Base-by-base conservation (phyloP, 2,888 invertebrate genomes). In the Micropterix aruncella region DNA sequence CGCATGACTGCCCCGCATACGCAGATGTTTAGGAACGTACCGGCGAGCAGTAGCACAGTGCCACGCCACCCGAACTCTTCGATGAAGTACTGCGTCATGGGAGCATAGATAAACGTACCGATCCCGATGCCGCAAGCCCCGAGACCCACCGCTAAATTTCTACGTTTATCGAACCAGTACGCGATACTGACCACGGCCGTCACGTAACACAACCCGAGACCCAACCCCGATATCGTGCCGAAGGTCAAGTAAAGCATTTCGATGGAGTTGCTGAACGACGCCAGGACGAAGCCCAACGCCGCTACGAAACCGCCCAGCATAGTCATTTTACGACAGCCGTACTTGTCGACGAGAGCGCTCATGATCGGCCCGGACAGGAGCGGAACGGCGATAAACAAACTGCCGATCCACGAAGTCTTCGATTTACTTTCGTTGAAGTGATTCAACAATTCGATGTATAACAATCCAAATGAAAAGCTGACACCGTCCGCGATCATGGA, bases 401-500 rank as follows among this genome's bases (percentile, higher is more conserved):
- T 88, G 2, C 91, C 91, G 47, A 93, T 86, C 84, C 89, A 86
- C 1, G 93, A 85, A 0, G 94, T 93, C 40, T 82, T 84, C 3
- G 88, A 80, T 54, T 88, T 87, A 38, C 83, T 83, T 19, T 85
- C 83, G 45, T 75, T 67, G 59, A 92, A 95, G 56, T 88, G 83
- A 40, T 79, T 72, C 40, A 89, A 66, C 54, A 94, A 82, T 55
- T 91, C 83, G 1, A 86, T 82, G 57, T 86, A 91, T 5, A 95
- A 72, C 15, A 94, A 69, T 1, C 95, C 96, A 60, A 94, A 94
- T 1, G 91, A 90, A 60, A 94, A 92, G 42, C 90, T 89, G 45
- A 94, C 80, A 0, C 95, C 95, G 61, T 95, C 95, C 37, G 91
- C 89, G 41, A 95, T 84, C 67, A 91, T 78, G 16, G 91, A 91